Evolutionary conservation across 2,797 vertebrate species (phyloP).

Genomic region (Emys orbicularis): DNA sequence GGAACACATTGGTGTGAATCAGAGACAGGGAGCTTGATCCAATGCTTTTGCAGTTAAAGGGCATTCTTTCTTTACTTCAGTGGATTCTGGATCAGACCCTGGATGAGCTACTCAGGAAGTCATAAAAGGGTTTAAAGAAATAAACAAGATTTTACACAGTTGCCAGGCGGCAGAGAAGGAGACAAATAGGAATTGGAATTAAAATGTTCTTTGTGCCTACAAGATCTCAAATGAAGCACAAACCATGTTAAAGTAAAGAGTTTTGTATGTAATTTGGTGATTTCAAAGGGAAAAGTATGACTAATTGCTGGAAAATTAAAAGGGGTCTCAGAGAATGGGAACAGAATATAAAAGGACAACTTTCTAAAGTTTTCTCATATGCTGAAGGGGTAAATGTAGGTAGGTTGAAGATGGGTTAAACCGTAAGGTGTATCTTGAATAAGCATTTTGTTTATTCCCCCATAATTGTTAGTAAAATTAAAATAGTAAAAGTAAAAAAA

Average conservation of each 20-base stretch:
- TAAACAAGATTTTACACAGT: not conserved
- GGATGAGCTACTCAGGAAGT: constrained; percentile 13
- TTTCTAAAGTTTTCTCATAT: constrained; percentile 69
- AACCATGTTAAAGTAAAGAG: constrained; percentile 61
- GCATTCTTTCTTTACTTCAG: not conserved
- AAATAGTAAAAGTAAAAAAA: no score
- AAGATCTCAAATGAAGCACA: constrained; percentile 45
- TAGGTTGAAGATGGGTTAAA: constrained; percentile 23
- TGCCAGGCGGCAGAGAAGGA: constrained; percentile 44
- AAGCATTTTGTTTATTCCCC: constrained; percentile 65
- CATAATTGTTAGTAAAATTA: constrained; percentile 55
- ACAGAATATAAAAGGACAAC: constrained; percentile 67
- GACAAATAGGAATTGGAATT: constrained; percentile 29
- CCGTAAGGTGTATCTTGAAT: constrained; percentile 36
- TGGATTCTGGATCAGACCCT: not conserved
- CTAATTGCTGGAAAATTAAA: constrained; percentile 57
- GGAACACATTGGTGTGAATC: not conserved
- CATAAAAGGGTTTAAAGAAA: constrained; percentile 54
- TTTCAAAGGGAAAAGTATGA: constrained; percentile 47
- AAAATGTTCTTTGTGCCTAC: constrained; percentile 52
- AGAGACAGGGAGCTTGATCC: not conserved
- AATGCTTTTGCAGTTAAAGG: not conserved
- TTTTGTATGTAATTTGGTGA: constrained; percentile 54
- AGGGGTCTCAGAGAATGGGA: constrained; percentile 23
- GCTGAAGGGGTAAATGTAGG: constrained; percentile 40